Evolutionary conservation across 2,113 vertebrate genomes (phyloP), one percentile per base, ranked within the genome.

Genomic region (Gadus macrocephalus): DNA sequence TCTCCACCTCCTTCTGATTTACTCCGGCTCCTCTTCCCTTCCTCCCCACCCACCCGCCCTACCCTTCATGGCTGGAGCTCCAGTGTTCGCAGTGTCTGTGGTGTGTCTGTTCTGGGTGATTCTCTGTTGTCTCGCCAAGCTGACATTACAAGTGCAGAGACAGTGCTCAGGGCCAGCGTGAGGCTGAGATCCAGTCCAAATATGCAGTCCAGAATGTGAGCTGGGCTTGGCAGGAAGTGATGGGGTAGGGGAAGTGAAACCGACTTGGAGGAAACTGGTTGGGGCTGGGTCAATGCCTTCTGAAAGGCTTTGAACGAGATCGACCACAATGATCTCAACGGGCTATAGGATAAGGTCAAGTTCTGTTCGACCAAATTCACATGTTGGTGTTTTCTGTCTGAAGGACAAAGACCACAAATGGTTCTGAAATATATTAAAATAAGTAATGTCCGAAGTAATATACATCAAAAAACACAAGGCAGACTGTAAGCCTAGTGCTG

Each of bases 41-140:
- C 22, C 8, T 66, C 64, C 22, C 17, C 20, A 3, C 38, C n/a
- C 75, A 72, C 62, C 73, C 9, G 58, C 42, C 42, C 42, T 58
- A 76, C 9, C 58, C 64, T 72, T 28, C 42, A 9, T 49, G 42
- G 42, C 8, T 9, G 42, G 42, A 64, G 19, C 62, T 53, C 49
- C 5, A 66, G 22, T 20, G 67, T 79, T 71, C 72, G 75, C 74
- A 70, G 61, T 67, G 38, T 62, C 75, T 70, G 70, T 69, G 66
- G 75, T 83, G 65, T 62, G 62, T 81, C 64, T 81, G 59, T 63
- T 42, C 62, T 66, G 9, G 53, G 62, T 64, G 71, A 25, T 74
- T 75, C 74, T 89, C 76, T 88, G 72, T 82, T 82, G 68, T 79
- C 68, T 61, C 77, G 83, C 81, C 90, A 84, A 79, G 71, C 25